These are phyloP conservation scores for Brachyptera putata DNA, from an alignment of 2,888 invertebrate species.

Conservation along the genomic window DNA sequence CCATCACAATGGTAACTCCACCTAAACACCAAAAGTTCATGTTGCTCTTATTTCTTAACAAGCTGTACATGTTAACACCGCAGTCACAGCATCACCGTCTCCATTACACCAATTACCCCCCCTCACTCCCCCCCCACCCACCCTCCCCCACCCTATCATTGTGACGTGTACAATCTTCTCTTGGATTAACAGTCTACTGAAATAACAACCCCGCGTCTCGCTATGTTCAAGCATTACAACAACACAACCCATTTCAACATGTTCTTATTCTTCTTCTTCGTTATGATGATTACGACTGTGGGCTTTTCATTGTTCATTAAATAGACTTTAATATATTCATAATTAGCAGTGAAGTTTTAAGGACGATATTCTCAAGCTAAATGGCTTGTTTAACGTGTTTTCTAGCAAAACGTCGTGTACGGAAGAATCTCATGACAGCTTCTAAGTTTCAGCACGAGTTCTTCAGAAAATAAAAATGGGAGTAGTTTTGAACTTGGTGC, in stretches of 20 bases:
- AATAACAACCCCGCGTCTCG: neutral
- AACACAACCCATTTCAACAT: neutral
- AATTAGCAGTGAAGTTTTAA: constrained; percentile 11
- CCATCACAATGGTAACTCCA: neutral
- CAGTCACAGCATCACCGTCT: constrained; percentile 17
- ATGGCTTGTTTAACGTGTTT: neutral
- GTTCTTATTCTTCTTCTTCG: neutral
- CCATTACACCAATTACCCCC: constrained; percentile 27
- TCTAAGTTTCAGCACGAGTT: too few relatives aligned
- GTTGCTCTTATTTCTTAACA: constrained; percentile 9
- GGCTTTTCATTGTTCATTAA: constrained; percentile 13
- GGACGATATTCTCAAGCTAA: constrained; percentile 1
- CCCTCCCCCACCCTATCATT: constrained; percentile 5
- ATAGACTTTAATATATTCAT: constrained; percentile 18
- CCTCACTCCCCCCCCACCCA: neutral
- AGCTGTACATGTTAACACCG: constrained; percentile 5
- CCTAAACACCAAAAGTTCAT: too few relatives aligned
- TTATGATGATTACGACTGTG: neutral
- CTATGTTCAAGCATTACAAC: too few relatives aligned
- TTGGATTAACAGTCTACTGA: neutral
- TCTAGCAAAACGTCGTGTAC: too few relatives aligned
- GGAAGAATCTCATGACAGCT: too few relatives aligned
- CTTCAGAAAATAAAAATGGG: too few relatives aligned
- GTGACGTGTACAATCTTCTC: constrained; percentile 15
- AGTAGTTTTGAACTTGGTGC: too few relatives aligned